A percentile compares a stretch with the other conserved stretches of the same genome.
phyloP scores from a whole-genome alignment of 2,113 vertebrate species.

The Girardinichthys multiradiatus region DNA sequence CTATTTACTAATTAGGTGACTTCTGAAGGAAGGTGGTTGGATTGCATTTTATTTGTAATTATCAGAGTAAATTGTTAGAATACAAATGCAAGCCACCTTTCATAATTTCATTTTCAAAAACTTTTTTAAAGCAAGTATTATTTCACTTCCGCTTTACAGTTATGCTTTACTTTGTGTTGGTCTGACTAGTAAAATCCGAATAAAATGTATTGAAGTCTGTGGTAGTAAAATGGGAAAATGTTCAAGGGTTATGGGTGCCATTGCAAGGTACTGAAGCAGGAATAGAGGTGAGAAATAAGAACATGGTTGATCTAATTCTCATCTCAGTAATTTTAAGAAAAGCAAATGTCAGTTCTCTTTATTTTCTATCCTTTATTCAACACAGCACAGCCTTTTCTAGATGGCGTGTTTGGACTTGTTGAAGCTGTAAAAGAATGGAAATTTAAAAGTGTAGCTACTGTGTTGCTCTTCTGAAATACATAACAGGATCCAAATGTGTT shows the following conservation, averaged over 20 bases:
- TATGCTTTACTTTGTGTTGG: too few species aligned
- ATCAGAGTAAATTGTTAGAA: background rate
- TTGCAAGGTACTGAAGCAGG: background rate
- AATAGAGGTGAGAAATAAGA: background rate
- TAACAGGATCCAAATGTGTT: slow-evolving; percentile 70
- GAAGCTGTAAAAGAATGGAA: slow-evolving; percentile 42
- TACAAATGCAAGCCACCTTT: background rate
- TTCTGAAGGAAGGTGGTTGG: background rate
- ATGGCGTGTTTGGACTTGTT: slow-evolving; percentile 41
- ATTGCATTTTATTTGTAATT: background rate
- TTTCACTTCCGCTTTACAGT: too few species aligned
- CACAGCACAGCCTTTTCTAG: slow-evolving; percentile 20
- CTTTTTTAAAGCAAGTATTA: too few species aligned
- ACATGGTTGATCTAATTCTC: background rate
- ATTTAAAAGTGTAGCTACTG: slow-evolving; percentile 61
- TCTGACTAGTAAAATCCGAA: too few species aligned
- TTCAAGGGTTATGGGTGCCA: too few species aligned
- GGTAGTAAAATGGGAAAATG: too few species aligned
- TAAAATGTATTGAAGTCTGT: too few species aligned
- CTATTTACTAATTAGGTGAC: background rate
- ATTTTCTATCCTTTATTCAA: slow-evolving; percentile 6
- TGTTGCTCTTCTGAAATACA: slow-evolving; percentile 42
- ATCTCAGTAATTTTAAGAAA: background rate
- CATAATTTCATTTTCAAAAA: too few species aligned
- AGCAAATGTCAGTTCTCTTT: background rate